Evolutionary conservation across 2,113 vertebrate genomes (phyloP).

Genomic region (Deroptyus accipitrinus): DNA sequence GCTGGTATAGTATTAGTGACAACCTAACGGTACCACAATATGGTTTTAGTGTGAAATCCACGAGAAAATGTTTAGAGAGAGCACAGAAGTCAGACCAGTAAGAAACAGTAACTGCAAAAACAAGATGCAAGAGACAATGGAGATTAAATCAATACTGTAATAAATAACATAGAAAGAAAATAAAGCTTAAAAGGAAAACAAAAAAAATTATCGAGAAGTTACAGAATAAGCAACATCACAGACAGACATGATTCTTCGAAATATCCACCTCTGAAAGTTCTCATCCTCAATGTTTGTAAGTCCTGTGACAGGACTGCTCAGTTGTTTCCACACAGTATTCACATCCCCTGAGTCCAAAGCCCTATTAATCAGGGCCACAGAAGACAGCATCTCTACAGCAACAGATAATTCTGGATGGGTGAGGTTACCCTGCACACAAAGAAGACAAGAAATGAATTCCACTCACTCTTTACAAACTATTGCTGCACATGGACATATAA

Average conservation of each 20-base stretch:
- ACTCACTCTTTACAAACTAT: not conserved
- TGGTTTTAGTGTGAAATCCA: not conserved
- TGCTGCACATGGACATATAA: not conserved
- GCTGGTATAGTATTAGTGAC: accelerated
- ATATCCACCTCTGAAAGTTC: slow-evolving; percentile 87
- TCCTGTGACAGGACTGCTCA: slow-evolving; percentile 89
- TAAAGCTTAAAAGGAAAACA: not conserved
- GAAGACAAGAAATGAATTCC: not conserved
- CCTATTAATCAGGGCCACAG: slow-evolving; percentile 93
- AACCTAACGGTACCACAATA: not conserved
- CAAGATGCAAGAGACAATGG: not conserved
- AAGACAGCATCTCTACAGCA: slow-evolving; percentile 96
- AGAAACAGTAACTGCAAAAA: not conserved
- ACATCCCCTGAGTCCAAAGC: slow-evolving; percentile 88
- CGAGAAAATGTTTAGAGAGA: not conserved
- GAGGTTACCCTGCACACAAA: slow-evolving; percentile 81
- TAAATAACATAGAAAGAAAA: not conserved
- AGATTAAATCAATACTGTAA: not conserved
- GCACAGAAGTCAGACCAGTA: not conserved
- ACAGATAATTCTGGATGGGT: slow-evolving; percentile 91
- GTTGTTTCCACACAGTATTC: slow-evolving; percentile 86
- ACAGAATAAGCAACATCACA: not conserved
- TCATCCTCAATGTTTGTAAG: slow-evolving; percentile 94
- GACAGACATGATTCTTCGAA: not conserved
- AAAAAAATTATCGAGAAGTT: not conserved